These are phyloP conservation scores for Platycheirus albimanus DNA, from an alignment of 2,888 invertebrate genomes.

Conservation along the genomic window DNA sequence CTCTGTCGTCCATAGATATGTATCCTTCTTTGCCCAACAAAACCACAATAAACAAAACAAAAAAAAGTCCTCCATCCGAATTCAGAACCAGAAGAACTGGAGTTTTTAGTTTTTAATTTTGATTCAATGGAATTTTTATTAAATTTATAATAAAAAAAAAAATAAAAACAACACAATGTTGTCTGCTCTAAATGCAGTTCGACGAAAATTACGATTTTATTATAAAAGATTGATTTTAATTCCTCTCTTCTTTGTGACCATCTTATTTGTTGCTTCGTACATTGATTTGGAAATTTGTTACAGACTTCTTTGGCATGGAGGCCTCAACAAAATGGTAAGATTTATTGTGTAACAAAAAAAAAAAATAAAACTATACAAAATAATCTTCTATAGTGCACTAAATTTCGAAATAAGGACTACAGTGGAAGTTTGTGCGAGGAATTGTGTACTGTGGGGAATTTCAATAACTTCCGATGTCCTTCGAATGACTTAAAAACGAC, in stretches of 20 bases:
- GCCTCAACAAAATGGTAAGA: constrained; percentile 80
- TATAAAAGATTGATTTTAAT: constrained; percentile 79
- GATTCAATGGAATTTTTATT: constrained; percentile 47
- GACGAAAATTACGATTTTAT: constrained; percentile 79
- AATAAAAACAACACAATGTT: too few species aligned
- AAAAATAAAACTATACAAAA: background rate
- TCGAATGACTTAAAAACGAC: constrained; percentile 80
- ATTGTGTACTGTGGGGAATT: constrained; percentile 78
- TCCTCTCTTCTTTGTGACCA: constrained; percentile 78
- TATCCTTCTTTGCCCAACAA: constrained; percentile 9
- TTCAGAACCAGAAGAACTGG: background rate
- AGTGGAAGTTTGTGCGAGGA: constrained; percentile 81
- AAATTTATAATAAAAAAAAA: constrained; percentile 54
- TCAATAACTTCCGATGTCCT: constrained; percentile 81
- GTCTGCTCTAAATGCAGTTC: constrained; percentile 77
- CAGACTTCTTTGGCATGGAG: constrained; percentile 80
- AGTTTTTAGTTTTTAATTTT: background rate
- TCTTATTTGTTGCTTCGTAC: constrained; percentile 80
- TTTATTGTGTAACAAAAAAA: background rate
- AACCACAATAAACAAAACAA: constrained; percentile 61
- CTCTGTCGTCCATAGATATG: background rate
- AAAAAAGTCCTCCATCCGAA: constrained; percentile 23
- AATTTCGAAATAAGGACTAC: constrained; percentile 79
- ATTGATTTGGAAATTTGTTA: constrained; percentile 81
- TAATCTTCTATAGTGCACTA: constrained; percentile 78